phyloP scores from a whole-genome alignment of 2,888 invertebrate genomes.

The Saturnia pavonia region DNA sequence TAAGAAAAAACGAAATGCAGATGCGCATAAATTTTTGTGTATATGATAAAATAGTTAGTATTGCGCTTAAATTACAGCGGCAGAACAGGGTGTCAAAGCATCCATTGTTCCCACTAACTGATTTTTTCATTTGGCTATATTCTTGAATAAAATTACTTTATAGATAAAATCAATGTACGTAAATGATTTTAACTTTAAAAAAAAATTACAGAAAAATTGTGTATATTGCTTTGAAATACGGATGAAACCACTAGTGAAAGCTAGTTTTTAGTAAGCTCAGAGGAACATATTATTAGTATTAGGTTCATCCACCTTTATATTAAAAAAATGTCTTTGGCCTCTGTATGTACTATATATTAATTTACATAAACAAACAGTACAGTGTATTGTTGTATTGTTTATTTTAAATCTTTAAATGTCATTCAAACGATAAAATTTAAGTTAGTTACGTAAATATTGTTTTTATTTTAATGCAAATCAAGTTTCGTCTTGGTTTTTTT shows the following conservation, averaged over 20 bases:
- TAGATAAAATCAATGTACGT: no score
- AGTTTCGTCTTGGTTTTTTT: neutral
- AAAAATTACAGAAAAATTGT: neutral
- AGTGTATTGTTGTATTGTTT: neutral
- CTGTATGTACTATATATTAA: neutral
- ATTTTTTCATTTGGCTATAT: no score
- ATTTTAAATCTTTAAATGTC: neutral
- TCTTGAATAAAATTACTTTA: no score
- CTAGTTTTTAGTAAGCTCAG: neutral
- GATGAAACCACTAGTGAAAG: neutral
- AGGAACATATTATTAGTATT: neutral
- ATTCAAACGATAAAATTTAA: neutral
- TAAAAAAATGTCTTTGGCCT: neutral
- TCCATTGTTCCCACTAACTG: no score
- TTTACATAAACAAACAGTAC: constrained; percentile 8
- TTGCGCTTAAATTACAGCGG: no score
- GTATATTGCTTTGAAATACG: neutral
- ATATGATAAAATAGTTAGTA: no score
- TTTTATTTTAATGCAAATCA: neutral
- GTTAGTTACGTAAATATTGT: neutral
- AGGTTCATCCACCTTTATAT: neutral
- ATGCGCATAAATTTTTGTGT: no score
- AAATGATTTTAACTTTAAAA: no score
- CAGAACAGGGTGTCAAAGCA: no score
- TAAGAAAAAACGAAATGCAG: no score